Base-by-base conservation (phyloP, 2,113 vertebrate genomes). In the Brachionichthys hirsutus region DNA sequence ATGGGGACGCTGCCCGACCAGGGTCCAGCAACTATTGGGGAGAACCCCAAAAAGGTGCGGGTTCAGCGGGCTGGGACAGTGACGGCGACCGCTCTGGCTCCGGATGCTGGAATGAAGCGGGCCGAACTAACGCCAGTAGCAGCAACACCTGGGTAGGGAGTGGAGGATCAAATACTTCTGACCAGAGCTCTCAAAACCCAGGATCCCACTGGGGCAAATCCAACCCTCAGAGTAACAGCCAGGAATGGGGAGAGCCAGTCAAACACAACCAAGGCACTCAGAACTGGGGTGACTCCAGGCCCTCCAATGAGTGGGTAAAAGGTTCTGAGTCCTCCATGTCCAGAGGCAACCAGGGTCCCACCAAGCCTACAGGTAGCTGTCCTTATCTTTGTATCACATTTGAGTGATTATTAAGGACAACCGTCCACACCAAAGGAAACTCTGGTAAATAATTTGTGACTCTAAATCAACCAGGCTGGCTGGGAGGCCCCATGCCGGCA, bases 81-180 rank as follows among this genome's bases (percentile, higher is more conserved):
- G 94, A 97, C 90, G 92, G 94, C 2, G 95, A 98, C 83, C 92
- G 94, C 46, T 98, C 96, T 0, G 90, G 92, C 24, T 94, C 95
- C 47, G 94, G 94, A 62, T 98, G 86, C 74, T 89, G 96, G 96
- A 94, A 91, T 0, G 97, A 97, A 56, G 80, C 89, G 0, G 90
- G 89, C 63, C 92, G 93, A 83, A 84, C 92, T 41, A 92, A 88
- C 81, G 87, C 92, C 74, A 92, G 85, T 82, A 87, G 92, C 75
- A 75, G 80, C 61, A 93, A 92, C 77, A 92, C 91, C 36, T 99
- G 97, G 97, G 91, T 87, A 42, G 92, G 93, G 67, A 91, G 83
- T 2, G 88, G 87, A 42, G 87, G 86, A 15, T 63, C 82, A 65
- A 91, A 79, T 74, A 89, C 80, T 48, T 72, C 92, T 56, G 93